Percentiles rank a stretch among this genome's conserved stretches.
phyloP scores from a whole-genome alignment of 2,888 invertebrate genomes.

The Rhyacophila evoluta region DNA sequence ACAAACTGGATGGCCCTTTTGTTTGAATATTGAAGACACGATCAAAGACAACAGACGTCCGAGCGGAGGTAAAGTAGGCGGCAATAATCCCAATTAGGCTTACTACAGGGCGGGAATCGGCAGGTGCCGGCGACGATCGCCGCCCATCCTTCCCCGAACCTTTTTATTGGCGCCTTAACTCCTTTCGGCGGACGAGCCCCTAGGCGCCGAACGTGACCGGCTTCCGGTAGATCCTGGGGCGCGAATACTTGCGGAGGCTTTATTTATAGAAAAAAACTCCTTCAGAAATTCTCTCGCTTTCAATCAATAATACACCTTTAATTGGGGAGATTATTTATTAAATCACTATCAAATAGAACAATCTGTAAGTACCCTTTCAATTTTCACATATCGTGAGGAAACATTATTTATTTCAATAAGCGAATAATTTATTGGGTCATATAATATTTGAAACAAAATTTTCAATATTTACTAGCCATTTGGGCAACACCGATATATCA shows the following conservation, averaged over 20 bases:
- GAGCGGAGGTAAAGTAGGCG: slow-evolving; percentile 19
- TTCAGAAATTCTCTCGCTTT: background rate
- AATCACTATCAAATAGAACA: too few species aligned
- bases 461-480: too few species aligned
- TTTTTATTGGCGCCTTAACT: slow-evolving; percentile 20
- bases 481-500: too few species aligned
- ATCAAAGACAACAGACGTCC: slow-evolving; percentile 14
- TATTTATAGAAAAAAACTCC: background rate
- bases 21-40: background rate
- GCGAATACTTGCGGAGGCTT: background rate
- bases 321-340: background rate
- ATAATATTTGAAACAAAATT: too few species aligned
- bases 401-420: too few species aligned
- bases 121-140: slow-evolving; percentile 16
- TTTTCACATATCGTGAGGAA: too few species aligned
- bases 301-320: background rate
- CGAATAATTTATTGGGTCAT: too few species aligned
- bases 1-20: background rate
- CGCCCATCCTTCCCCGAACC: background rate
- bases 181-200: background rate
- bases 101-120: background rate
- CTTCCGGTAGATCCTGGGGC: background rate
- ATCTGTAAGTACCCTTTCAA: too few species aligned
- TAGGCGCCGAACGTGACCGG: background rate
- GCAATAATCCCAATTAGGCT: slow-evolving; percentile 19